Evolutionary conservation across 2,797 vertebrate species (phyloP), one percentile per base, ranked within the genome.

Genomic region (Xenopus petersii): DNA sequence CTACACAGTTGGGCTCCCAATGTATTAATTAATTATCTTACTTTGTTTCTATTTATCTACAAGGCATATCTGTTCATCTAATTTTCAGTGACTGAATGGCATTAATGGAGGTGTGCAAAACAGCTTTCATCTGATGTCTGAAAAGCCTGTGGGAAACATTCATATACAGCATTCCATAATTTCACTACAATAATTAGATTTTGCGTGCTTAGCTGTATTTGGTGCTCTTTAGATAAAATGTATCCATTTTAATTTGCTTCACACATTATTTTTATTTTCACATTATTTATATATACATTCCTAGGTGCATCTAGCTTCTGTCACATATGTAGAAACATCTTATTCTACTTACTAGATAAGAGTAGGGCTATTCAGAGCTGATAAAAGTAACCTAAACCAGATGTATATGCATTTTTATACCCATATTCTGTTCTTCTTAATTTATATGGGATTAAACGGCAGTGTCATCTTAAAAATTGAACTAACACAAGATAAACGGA

Each of bases 1-100:
- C 55, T 70, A 68, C 62, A 64, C 60, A 75, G 67, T 16, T 70
- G 33, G 66, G 36, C 62, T 66, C 17, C 68, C 63, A 59, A 26
- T 71, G 74, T 69, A 76, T 66, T 67, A 71, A 76, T 76, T 76
- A 76, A 71, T 66, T 71, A 71, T 71, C 75, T 26, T 55, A 67
- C 75, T 71, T 70, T 71, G 67, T 76, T 76, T 71, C 75, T 76
- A 70, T 76, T 76, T 76, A 76, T 76, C 75, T 76, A 76, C 64
- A 59, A 76, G 69, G 75, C 69, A 76, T 76, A 76, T 71, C 63
- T 71, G 68, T 66, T 71, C 68, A 76, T 71, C 75, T 71, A 66
- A 71, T 76, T 76, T 76, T 66, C 56, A 66, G 69, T 71, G 46
- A 46, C 55, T 71, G 47, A 11, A 63, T 76, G 46, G 63, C 42